Evolutionary conservation across 2,113 vertebrate genomes (phyloP), one percentile per base, ranked within the genome.

Genomic region (Pelusios castaneus): DNA sequence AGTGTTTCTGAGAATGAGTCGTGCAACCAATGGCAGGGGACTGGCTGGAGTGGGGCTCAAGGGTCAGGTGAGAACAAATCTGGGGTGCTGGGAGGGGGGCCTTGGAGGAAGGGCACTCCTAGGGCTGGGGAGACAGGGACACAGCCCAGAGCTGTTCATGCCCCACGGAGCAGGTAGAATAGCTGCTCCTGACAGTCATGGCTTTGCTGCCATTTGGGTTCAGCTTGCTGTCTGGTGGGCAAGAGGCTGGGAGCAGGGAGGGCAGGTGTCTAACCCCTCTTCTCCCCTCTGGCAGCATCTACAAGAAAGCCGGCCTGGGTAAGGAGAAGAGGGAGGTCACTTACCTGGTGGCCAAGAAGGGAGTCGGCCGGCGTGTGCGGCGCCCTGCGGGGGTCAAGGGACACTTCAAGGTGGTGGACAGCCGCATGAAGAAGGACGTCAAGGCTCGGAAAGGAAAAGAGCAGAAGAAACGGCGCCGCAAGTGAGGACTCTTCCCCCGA

Each of bases 281-380:
- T 84, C n/a, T 5, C 1, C 92, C 54, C 34, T 25, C 82, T 82
- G 16, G 1, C 91, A 99, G 99, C 94, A 99, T 99, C 96, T 99
- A 99, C 97, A 99, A 99, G 98, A 99, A 99, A 97, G 99, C 99
- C 0, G 99, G 99, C 2, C 82, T 99, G 67, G 99, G 98, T 29
- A 99, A 99, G 96, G 99, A 99, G 97, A 99, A 99, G 92, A 97
- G 98, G 77, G 98, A 99, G 43, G 98, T 99, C 58, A 99, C 99
- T 8, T 99, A 99, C 2, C 83, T 99, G 29, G 98, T 99, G 94
- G 97, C 98, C 87, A 99, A 99, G 98, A 99, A 99, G 87, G 99
- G 99, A 0, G 97, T 98, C 0, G 99, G 99, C 1, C 98, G 91
- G 54, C 99, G 99, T 13, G 98, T 99, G 56, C 98, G 98, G 9